Evolutionary conservation across 2,113 vertebrate genomes (phyloP), one percentile per base, ranked within the genome.

Genomic region (Pantherophis guttatus): DNA sequence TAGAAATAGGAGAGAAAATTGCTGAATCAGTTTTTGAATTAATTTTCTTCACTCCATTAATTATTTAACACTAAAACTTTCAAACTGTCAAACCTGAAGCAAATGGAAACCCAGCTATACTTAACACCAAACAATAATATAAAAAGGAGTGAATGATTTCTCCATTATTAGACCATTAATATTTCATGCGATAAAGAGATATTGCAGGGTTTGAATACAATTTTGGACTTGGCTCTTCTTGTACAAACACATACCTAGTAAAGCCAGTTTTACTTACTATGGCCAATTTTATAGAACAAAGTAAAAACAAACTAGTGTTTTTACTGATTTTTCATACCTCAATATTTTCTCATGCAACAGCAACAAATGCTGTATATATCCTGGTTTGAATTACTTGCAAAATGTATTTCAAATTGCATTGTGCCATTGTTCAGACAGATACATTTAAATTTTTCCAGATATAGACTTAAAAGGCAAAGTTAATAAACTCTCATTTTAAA

Each of bases 11-110:
- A 92, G 62, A 59, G 86, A 96, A 88, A 92, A 87, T 62, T 88
- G 93, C 58, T 97, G 93, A 95, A 93, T 86, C 57, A 94, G 96
- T 48, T 59, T 39, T 94, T 86, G 95, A 93, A 92, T 89, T 93
- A 58, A 87, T 75, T 85, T 48, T 93, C 65, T 94, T 92, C 75
- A 75, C n/a, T 33, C n/a, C n/a, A 81, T 81, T 81, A 44, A 81
- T 44, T 81, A 89, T 92, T 57, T 57, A 48, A 21, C 39, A 85
- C 58, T 44, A 59, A 26, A 85, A 86, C 10, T 44, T 58, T 58
- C 85, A n/a, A 53, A 21, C 44, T 90, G 33, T 90, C 70, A 93
- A 58, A 90, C 6, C 53, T 52, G 58, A 70, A 75, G 81, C 26
- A 89, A 58, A 85, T 33, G 39, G 29, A 92, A 85, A 89, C 29